Base-by-base conservation (phyloP, 2,113 vertebrate species). In the Bubo bubo region DNA sequence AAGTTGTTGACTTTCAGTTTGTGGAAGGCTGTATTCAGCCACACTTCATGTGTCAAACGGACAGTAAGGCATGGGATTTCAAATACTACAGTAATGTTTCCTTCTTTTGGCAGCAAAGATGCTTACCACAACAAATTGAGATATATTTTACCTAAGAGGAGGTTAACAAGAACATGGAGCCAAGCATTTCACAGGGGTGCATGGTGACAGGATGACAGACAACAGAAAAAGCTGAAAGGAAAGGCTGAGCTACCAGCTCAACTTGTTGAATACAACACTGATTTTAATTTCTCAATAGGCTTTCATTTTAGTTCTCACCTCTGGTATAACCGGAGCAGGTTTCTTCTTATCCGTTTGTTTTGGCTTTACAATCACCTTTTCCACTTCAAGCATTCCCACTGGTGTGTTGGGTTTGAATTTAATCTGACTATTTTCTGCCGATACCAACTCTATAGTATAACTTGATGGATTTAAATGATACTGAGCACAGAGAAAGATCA, bases 381-480 rank as follows among this genome's bases (percentile, higher is more conserved):
- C 99, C n/a, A 99, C 98, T 77, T 99, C 98, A 97, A 99, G 97
- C 90, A 98, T 98, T 89, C 99, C 99, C 91, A 99, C 98, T 66
- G 99, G 98, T 62, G 99, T 99, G 37, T 98, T 99, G 63, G 99
- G 99, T 93, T 99, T 99, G 97, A 99, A 99, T 96, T 99, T 99
- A 94, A 99, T 98, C 85, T 96, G 98, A 37, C 97, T 99, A 39
- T 98, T 99, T 93, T 99, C 99, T 87, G 98, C 92, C 72, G 99
- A 99, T 76, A 99, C 82, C 66, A 99, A 97, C 71, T 99, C 99
- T 88, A 99, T 98, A 32, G 99, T 99, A 95, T 99, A 98, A 96
- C 99, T 97, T 32, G 99, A 99, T 19, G 99, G 99, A 97, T 99
- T 99, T 98, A 99, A 98, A 97, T 98, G 99, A 97, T 99, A 99